These are phyloP conservation scores for Microcebus jonahi DNA, from an alignment of 2,113 vertebrate genomes.

Conservation along the genomic window DNA sequence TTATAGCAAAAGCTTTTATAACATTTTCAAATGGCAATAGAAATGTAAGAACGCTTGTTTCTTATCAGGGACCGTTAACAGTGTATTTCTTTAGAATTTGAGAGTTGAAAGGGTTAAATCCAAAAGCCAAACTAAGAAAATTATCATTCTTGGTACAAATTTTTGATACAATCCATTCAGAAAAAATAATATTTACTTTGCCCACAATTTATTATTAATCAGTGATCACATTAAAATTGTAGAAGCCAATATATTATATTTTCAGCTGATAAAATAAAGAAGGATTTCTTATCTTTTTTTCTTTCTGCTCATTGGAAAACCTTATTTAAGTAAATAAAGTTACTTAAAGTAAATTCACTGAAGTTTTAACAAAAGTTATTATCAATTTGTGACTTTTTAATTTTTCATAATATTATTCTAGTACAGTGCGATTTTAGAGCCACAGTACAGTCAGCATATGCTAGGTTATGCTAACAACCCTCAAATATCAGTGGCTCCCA, in stretches of 20 bases:
- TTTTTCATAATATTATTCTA: neutral
- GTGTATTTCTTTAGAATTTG: constrained; percentile 17
- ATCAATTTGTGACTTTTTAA: constrained; percentile 13
- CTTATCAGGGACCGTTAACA: neutral
- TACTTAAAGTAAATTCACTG: neutral
- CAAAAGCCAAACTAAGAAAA: constrained; percentile 40
- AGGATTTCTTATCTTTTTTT: neutral
- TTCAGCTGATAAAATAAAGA: constrained; percentile 41
- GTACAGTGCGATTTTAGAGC: neutral
- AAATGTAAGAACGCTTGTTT: neutral
- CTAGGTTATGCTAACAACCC: neutral
- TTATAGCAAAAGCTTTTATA: neutral
- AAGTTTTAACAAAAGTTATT: constrained; percentile 2
- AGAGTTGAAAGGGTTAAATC: constrained; percentile 32
- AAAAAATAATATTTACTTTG: constrained; percentile 67
- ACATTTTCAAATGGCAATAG: constrained; percentile 24
- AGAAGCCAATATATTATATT: constrained; percentile 46
- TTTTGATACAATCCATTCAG: constrained; percentile 49
- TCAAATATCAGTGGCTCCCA: neutral
- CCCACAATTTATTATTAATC: constrained; percentile 67
- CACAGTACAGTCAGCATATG: neutral
- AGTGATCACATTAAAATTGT: constrained; percentile 64
- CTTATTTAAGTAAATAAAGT: neutral
- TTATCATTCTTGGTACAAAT: constrained; percentile 42
- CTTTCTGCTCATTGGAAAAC: neutral